phyloP scores from a whole-genome alignment of 2,797 vertebrate species.

The Poecilia picta region DNA sequence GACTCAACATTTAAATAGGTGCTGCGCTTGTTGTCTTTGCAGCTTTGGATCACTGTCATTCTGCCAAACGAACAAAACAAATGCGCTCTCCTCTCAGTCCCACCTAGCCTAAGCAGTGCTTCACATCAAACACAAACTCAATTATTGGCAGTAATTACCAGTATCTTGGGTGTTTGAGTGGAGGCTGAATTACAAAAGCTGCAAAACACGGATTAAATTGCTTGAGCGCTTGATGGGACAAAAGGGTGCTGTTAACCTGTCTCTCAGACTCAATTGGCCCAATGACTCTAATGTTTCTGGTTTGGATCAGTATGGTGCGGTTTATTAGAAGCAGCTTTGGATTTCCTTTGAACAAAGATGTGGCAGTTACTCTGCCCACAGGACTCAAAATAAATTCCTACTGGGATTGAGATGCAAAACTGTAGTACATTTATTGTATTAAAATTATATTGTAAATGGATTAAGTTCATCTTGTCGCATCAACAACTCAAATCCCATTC shows the following conservation, averaged over 20 bases:
- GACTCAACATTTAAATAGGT: conserved; percentile 78
- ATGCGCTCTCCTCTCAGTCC: conserved; percentile 57
- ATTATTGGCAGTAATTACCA: conserved; percentile 81
- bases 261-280: conserved; percentile 86
- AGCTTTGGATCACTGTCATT: conserved; percentile 80
- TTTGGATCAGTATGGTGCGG: conserved; percentile 39
- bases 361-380: conserved; percentile 6
- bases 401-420: conserved; percentile 5
- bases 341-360: conserved; percentile 59
- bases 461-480: background rate
- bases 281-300: conserved; percentile 32
- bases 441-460: background rate
- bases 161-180: conserved; percentile 79
- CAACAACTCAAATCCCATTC: background rate
- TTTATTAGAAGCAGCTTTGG: conserved; percentile 80
- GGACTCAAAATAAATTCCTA: background rate
- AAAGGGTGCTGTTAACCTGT: conserved; percentile 86
- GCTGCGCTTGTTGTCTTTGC: conserved; percentile 73
- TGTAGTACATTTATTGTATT: background rate
- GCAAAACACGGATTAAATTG: conserved; percentile 85
- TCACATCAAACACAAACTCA: conserved; percentile 74
- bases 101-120: conserved; percentile 54
- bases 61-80: conserved; percentile 65
- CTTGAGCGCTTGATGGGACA: conserved; percentile 81
- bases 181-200: conserved; percentile 80